A percentile compares a stretch with the other conserved stretches of the same genome.
phyloP scores from a whole-genome alignment of 2,888 invertebrate genomes.

The Cephus sareptanus region DNA sequence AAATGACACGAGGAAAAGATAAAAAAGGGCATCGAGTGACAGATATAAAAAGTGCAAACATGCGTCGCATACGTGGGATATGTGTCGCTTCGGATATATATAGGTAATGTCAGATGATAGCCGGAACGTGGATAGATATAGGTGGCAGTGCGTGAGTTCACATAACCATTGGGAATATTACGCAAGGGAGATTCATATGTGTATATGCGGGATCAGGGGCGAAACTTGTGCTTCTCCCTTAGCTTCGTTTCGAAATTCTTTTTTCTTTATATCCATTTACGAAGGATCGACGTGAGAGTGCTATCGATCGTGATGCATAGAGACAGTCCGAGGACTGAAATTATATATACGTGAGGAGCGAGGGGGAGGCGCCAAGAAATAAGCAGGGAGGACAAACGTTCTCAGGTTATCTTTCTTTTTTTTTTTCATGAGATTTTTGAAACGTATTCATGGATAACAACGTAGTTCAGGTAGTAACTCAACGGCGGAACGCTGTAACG shows the following conservation, averaged over 20 bases:
- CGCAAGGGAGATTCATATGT: neutral
- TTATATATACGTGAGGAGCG: no score
- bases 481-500: conserved; percentile 25
- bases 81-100: conserved; percentile 34
- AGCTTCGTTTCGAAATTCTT: neutral
- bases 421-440: neutral
- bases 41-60: conserved; percentile 9
- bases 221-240: neutral
- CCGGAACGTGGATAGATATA: conserved; percentile 10
- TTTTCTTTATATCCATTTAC: neutral
- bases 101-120: neutral
- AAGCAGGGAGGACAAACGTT: neutral
- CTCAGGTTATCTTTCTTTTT: neutral
- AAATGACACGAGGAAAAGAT: conserved; percentile 1
- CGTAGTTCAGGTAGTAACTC: neutral
- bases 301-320: neutral
- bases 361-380: neutral
- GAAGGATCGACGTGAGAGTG: neutral
- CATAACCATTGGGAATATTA: conserved; percentile 26
- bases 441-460: neutral
- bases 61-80: conserved; percentile 16
- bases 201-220: neutral
- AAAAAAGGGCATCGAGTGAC: conserved; percentile 12
- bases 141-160: conserved; percentile 23
- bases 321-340: neutral